Conservation (phyloP, 2,888 invertebrate genomes). For the Tiliacea aurago region DNA sequence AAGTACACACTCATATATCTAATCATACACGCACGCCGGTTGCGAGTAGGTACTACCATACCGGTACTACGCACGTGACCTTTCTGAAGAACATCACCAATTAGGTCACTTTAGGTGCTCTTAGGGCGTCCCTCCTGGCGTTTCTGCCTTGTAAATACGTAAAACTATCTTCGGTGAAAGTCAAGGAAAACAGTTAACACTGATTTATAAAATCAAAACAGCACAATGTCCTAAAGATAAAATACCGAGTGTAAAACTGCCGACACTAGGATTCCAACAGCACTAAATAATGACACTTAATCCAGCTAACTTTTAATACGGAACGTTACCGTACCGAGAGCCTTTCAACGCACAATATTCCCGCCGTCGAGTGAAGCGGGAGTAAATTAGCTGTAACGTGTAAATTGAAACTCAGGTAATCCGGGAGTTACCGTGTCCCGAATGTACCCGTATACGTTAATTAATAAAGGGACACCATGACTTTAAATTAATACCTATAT, state of each 20-base stretch:
- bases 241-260: constrained; percentile 12
- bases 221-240: background rate
- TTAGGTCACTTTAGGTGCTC: no score
- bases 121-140: no score
- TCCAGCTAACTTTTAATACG: constrained; percentile 59
- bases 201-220: constrained; percentile 1
- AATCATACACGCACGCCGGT: no score
- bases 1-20: no score
- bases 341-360: constrained; percentile 63
- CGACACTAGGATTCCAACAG: constrained; percentile 23
- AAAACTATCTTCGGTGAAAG: background rate
- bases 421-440: constrained; percentile 65
- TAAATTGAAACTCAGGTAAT: constrained; percentile 82
- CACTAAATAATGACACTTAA: constrained; percentile 57
- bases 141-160: background rate
- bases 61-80: no score
- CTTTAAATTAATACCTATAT: constrained; percentile 59
- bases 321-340: constrained; percentile 30
- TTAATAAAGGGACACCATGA: constrained; percentile 73
- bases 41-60: no score
- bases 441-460: constrained; percentile 65
- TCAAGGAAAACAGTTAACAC: background rate
- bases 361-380: constrained; percentile 62
- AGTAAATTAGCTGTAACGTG: constrained; percentile 82
- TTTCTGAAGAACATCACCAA: no score